Evolutionary conservation across 1,140 invertebrate species (phyloP).

Genomic region (Procambarus clarkii): DNA sequence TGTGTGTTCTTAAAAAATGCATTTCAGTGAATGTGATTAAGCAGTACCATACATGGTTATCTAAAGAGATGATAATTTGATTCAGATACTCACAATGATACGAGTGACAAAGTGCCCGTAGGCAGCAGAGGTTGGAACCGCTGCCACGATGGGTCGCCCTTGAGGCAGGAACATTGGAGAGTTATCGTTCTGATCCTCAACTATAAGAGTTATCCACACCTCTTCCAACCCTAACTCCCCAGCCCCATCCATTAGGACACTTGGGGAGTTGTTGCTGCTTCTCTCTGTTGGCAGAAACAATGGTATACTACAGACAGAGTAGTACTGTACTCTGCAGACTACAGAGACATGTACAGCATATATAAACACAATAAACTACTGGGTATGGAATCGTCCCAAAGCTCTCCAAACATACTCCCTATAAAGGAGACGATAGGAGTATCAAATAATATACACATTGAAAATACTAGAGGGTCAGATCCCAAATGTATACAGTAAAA

Average conservation of each 20-base stretch:
- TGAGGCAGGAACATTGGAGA: constrained; percentile 76
- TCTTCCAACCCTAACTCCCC: constrained; percentile 38
- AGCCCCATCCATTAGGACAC: background rate
- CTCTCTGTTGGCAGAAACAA: background rate
- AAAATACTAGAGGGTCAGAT: no score
- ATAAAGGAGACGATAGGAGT: no score
- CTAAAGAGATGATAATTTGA: background rate
- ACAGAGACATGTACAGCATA: no score
- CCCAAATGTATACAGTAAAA: no score
- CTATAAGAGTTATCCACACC: constrained; percentile 74
- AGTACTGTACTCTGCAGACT: no score
- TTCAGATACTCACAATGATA: constrained; percentile 35
- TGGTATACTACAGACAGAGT: background rate
- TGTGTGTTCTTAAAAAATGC: no score
- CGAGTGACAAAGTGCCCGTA: constrained; percentile 56
- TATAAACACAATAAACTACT: no score
- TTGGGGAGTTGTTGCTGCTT: background rate
- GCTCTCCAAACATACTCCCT: no score
- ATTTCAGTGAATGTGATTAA: no score
- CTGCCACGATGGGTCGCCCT: constrained; percentile 53
- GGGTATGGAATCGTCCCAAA: no score
- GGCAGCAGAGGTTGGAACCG: constrained; percentile 40
- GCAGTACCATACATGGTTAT: no score
- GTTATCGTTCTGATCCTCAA: constrained; percentile 76
- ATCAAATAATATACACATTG: no score